These are phyloP conservation scores for Erethizon dorsatum DNA, from an alignment of 2,797 vertebrate genomes.

Conservation along the genomic window DNA sequence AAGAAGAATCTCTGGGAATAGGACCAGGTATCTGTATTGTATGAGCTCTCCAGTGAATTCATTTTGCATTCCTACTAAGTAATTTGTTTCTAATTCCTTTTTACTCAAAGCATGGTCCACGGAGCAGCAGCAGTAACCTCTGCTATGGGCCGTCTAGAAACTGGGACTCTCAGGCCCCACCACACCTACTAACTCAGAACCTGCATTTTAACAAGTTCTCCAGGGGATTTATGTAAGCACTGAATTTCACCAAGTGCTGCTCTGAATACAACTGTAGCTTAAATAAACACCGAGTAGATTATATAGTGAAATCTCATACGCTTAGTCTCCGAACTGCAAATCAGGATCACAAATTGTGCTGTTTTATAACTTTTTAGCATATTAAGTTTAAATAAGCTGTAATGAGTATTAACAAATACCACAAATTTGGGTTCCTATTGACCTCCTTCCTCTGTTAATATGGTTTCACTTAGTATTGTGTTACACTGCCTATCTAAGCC, in stretches of 20 bases:
- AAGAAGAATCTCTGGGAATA: not conserved
- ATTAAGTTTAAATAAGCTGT: not conserved
- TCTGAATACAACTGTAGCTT: not conserved
- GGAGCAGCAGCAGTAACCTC: not conserved
- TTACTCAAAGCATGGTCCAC: not conserved
- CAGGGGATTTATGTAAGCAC: not conserved
- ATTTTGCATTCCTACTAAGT: not conserved
- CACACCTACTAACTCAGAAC: not conserved
- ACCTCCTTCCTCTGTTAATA: not conserved
- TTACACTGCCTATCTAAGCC: not conserved
- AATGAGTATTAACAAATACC: not conserved
- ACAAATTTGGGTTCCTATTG: not conserved
- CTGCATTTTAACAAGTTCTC: not conserved
- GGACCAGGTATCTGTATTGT: not conserved
- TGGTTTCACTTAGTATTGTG: constrained; percentile 56
- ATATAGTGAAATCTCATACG: not conserved
- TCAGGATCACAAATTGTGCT: not conserved
- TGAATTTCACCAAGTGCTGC: not conserved
- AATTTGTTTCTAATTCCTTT: not conserved
- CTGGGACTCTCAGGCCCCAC: not conserved
- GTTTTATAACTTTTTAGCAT: not conserved
- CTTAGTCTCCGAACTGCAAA: not conserved
- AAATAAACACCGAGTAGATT: not conserved
- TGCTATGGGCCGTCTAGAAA: not conserved
- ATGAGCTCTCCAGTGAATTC: not conserved